A percentile compares a stretch with the other conserved stretches of the same genome.
Conservation (phyloP, 2,797 vertebrate species). For the Gymnoscopelus braueri region DNA sequence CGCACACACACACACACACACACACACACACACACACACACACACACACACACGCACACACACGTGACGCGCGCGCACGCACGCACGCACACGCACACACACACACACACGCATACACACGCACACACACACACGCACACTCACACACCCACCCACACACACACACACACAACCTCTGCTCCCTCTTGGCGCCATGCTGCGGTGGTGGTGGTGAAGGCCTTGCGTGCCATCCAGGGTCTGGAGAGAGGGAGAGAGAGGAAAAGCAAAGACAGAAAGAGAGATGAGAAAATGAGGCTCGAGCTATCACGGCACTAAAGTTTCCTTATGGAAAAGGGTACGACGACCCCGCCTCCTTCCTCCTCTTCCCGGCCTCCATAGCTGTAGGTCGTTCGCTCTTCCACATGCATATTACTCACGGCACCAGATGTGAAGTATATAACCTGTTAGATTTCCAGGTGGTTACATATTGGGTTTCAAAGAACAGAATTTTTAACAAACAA, state of each 20-base stretch:
- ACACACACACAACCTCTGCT: constrained; percentile 36
- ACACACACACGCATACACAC: constrained; percentile 1
- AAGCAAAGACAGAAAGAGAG: constrained; percentile 21
- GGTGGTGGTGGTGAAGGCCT: constrained; percentile 67
- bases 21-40: neutral
- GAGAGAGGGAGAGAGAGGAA: constrained; percentile 18
- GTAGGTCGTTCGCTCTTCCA: constrained; percentile 52
- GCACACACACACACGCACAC: neutral
- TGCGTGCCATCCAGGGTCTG: constrained; percentile 67
- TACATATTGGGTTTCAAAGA: constrained; percentile 16
- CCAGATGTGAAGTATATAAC: constrained; percentile 53
- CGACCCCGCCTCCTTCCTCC: constrained; percentile 21
- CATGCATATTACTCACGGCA: constrained; percentile 52
- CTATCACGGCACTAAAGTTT: constrained; percentile 54
- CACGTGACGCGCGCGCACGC: no score
- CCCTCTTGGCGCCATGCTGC: constrained; percentile 71
- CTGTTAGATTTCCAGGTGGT: constrained; percentile 58
- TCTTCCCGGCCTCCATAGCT: constrained; percentile 41
- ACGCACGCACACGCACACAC: constrained; percentile 1
- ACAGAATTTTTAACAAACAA: constrained; percentile 2
- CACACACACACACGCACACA: constrained; percentile 31
- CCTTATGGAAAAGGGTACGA: constrained; percentile 71
- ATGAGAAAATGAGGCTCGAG: constrained; percentile 57
- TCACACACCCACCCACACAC: no score
- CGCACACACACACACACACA: neutral